phyloP scores from a whole-genome alignment of 1,140 invertebrate genomes.

The Bombus waltoni region DNA sequence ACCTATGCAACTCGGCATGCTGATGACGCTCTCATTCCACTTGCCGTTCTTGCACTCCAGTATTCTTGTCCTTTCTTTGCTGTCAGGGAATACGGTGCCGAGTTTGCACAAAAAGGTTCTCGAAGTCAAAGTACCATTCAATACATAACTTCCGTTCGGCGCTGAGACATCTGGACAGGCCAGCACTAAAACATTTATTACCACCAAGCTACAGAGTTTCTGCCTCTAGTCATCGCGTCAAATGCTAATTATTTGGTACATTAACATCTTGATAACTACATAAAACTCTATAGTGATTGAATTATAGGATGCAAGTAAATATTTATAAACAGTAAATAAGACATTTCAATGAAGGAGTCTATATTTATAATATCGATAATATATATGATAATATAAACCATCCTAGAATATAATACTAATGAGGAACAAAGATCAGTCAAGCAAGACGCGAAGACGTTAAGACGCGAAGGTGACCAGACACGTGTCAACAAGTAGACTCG shows the following conservation, averaged over 20 bases:
- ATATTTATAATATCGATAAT: no score
- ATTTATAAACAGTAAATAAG: no score
- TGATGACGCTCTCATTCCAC: conserved; percentile 76
- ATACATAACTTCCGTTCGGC: conserved; percentile 77
- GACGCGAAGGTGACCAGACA: neutral
- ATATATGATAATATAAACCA: neutral
- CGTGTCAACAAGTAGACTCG: neutral
- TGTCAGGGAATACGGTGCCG: conserved; percentile 78
- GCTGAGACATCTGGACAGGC: conserved; percentile 74
- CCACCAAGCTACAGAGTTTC: no score
- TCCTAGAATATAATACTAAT: neutral
- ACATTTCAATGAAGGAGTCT: no score
- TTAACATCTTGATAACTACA: neutral
- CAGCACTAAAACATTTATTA: conserved; percentile 68
- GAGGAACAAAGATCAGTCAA: neutral
- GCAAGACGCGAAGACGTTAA: neutral
- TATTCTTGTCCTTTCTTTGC: conserved; percentile 70
- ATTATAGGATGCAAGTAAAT: neutral
- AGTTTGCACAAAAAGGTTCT: conserved; percentile 75
- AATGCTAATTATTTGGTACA: neutral
- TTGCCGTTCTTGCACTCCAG: conserved; percentile 75
- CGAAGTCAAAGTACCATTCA: conserved; percentile 74
- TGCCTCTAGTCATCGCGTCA: neutral
- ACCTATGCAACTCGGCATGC: conserved; percentile 76
- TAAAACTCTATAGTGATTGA: no score